These are phyloP conservation scores for Mesorhabditis belari DNA, from an alignment of 2,888 invertebrate genomes.

Conservation along the genomic window DNA sequence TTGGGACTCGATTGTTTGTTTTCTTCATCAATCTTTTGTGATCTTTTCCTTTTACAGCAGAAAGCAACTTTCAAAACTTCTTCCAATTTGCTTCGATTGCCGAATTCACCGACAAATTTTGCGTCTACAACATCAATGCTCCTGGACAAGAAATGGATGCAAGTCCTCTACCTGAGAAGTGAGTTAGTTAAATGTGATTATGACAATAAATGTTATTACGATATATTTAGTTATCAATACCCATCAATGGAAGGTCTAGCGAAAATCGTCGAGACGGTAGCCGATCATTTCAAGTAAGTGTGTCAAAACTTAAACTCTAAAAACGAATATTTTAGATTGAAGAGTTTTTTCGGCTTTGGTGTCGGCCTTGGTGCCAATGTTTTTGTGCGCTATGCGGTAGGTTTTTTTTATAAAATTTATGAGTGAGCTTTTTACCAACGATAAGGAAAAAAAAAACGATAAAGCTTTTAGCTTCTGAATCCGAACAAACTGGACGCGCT, in stretches of 20 bases:
- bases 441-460: no score
- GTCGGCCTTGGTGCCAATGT: constrained; percentile 95
- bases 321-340: constrained; percentile 66
- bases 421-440: no score
- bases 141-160: constrained; percentile 97
- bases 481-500: constrained; percentile 83
- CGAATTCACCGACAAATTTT: constrained; percentile 64
- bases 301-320: neutral
- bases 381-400: constrained; percentile 79
- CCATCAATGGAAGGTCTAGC: constrained; percentile 94
- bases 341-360: constrained; percentile 84
- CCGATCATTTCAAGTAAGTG: constrained; percentile 64
- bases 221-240: constrained; percentile 82
- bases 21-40: no score
- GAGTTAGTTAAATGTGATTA: no score
- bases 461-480: constrained; percentile 60
- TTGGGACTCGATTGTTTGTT: constrained; percentile 91
- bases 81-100: constrained; percentile 58
- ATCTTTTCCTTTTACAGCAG: no score
- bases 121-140: constrained; percentile 95
- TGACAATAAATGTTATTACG: no score
- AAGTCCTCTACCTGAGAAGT: constrained; percentile 84
- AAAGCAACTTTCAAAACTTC: constrained; percentile 58
- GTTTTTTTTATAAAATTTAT: no score
- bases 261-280: constrained; percentile 78